phyloP scores from a whole-genome alignment of 2,113 vertebrate genomes.

The Columba janthina region DNA sequence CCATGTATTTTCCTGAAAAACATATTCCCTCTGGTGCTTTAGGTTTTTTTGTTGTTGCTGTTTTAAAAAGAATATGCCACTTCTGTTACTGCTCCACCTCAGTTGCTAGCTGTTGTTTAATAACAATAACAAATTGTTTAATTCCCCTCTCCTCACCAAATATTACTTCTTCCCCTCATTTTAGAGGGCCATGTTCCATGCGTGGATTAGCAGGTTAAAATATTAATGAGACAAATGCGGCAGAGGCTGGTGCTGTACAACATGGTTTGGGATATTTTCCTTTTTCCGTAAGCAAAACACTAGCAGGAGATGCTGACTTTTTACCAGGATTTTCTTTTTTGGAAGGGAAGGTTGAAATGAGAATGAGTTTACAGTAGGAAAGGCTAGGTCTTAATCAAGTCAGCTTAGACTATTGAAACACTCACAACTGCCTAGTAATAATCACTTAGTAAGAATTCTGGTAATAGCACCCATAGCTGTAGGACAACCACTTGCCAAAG shows the following conservation, averaged over 20 bases:
- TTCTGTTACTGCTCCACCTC: background rate
- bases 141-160: background rate
- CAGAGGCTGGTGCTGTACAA: background rate
- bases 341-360: background rate
- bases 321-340: background rate
- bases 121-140: too few species aligned
- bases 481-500: conserved; percentile 12
- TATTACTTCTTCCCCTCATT: background rate
- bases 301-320: background rate
- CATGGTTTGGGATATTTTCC: background rate
- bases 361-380: background rate
- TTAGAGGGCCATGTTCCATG: background rate
- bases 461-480: background rate
- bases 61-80: background rate
- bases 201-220: background rate
- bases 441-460: background rate
- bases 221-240: background rate
- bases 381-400: background rate
- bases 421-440: background rate
- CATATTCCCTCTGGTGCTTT: background rate
- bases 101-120: background rate
- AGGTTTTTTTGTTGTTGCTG: background rate
- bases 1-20: background rate
- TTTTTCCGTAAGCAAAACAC: background rate
- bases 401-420: background rate